phyloP scores from a whole-genome alignment of 2,113 vertebrate species.

The Crotalus viridis region DNA sequence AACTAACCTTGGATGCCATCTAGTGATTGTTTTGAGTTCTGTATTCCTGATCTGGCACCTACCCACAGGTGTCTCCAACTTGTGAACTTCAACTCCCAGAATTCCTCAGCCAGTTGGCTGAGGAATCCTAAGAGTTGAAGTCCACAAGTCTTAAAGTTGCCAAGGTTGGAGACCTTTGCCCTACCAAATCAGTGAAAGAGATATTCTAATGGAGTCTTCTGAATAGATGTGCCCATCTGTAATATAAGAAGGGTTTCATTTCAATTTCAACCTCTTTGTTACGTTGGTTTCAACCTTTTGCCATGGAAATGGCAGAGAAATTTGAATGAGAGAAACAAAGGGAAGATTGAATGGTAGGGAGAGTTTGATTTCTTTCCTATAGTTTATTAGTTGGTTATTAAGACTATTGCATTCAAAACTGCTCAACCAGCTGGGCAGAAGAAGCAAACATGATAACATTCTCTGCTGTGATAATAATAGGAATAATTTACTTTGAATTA shows the following conservation, averaged over 20 bases:
- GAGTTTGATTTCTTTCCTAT: neutral
- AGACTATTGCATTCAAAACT: constrained; percentile 51
- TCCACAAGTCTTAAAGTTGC: neutral
- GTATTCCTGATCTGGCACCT: neutral
- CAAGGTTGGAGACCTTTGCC: neutral
- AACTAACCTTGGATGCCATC: neutral
- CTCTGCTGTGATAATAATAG: constrained; percentile 24
- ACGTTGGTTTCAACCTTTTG: neutral
- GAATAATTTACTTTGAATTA: neutral
- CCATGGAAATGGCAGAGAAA: neutral
- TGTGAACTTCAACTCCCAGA: neutral
- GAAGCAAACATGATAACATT: constrained; percentile 36
- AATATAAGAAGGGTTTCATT: neutral
- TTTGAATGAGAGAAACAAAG: neutral
- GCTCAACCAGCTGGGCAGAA: constrained; percentile 42
- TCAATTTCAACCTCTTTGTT: neutral
- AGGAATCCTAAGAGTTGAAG: neutral
- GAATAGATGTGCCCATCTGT: neutral
- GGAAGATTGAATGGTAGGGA: neutral
- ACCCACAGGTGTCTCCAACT: neutral
- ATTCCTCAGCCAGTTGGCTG: neutral
- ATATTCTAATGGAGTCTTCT: neutral
- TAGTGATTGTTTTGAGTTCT: neutral
- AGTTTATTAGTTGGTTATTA: constrained; percentile 49
- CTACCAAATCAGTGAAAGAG: neutral